Evolutionary conservation across 2,888 invertebrate species (phyloP).

Genomic region (Thumatha senex): DNA sequence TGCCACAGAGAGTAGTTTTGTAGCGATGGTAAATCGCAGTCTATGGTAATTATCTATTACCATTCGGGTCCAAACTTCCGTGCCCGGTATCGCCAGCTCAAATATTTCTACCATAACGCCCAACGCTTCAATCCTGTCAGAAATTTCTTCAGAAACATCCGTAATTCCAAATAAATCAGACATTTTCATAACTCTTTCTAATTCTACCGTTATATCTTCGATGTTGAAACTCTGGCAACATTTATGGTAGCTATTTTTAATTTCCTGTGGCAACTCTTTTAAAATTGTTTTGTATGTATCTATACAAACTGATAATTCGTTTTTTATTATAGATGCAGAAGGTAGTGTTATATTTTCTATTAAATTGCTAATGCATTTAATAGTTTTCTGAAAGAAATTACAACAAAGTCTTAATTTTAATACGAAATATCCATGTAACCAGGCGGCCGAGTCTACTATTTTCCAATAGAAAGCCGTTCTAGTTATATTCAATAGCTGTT

Average conservation of each 20-base stretch:
- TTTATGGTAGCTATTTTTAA: constrained; percentile 17
- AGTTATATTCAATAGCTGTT: too few species aligned
- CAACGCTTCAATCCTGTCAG: constrained; percentile 24
- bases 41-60: background rate
- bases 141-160: constrained; percentile 19
- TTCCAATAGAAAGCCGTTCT: too few species aligned
- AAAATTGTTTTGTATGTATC: constrained; percentile 22
- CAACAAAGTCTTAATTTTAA: too few species aligned
- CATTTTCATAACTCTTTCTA: constrained; percentile 15
- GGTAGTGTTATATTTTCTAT: constrained; percentile 34
- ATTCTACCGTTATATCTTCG: constrained; percentile 29
- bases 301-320: constrained; percentile 30
- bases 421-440: too few species aligned
- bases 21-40: constrained; percentile 7
- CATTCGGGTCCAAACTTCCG: constrained; percentile 6
- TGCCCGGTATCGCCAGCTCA: constrained; percentile 9
- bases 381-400: constrained; percentile 45
- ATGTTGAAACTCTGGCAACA: constrained; percentile 36
- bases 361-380: constrained; percentile 33
- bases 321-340: constrained; percentile 23
- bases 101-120: constrained; percentile 33
- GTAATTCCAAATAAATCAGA: constrained; percentile 28
- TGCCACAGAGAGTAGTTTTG: constrained; percentile 44
- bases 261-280: constrained; percentile 4
- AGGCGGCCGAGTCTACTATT: too few species aligned